Evolutionary conservation across 2,113 vertebrate genomes (phyloP), one percentile per base, ranked within the genome.

Genomic region (Dunckerocampus dactyliophorus): DNA sequence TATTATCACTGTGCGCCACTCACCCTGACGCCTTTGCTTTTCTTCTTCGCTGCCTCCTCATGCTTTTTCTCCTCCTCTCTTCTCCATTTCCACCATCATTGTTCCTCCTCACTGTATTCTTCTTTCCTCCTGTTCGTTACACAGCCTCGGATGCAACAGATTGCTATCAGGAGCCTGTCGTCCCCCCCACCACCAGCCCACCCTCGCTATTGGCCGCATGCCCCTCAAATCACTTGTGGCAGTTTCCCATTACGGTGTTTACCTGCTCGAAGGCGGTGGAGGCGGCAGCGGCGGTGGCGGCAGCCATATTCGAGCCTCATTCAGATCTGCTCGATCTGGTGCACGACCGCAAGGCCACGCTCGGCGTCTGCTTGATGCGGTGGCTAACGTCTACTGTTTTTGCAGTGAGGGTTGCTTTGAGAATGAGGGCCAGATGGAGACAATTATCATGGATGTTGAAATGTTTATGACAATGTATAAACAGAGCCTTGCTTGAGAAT

Each of bases 391-490:
- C 72, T 76, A 65, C 74, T 80, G 79, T 88, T 82, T 79, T 83
- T 82, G 65, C 68, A 67, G 65, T 37, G 74, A 85, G 72, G 74
- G 75, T 77, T 81, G 71, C 47, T 65, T 68, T 37, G 72, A 72
- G 63, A 87, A 89, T 20, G 62, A 83, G 63, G 62, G 84, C 72
- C 88, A 88, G 80, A 88, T 90, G 89, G 81, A 74, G 50, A 74
- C 69, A 72, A 81, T 82, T 84, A 81, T 76, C 54, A 54, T 84
- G 57, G 78, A 85, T 72, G 77, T 69, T 83, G 80, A 84, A 77
- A 88, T 90, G 88, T 89, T 89, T 89, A 90, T 84, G 83, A 82
- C 76, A 76, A 65, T 34, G 73, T 73, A 85, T 87, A 88, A 87
- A 85, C 86, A 89, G 43, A 47, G 56, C 20, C 71, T 70, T 45